phyloP scores from a whole-genome alignment of 2,888 invertebrate species.

The Ennomos fuscantarius region DNA sequence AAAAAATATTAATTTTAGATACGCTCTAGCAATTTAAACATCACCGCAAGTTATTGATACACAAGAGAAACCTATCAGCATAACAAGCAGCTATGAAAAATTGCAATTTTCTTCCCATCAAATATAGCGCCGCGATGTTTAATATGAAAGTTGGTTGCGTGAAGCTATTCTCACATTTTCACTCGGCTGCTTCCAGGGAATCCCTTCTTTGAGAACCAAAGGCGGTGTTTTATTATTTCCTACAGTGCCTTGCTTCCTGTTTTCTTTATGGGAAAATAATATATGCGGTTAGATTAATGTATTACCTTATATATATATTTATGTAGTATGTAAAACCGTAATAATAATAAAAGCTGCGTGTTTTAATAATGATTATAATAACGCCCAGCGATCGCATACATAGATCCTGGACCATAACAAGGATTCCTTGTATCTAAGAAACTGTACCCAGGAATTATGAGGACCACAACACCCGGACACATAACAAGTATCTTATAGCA shows the following conservation, averaged over 20 bases:
- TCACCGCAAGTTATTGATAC: slow-evolving; percentile 14
- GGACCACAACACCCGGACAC: too few relatives aligned
- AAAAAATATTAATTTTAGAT: too few relatives aligned
- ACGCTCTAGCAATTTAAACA: neutral
- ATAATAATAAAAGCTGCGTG: too few relatives aligned
- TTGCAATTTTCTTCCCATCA: slow-evolving; percentile 32
- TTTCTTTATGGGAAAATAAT: slow-evolving; percentile 22
- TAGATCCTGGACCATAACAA: too few relatives aligned
- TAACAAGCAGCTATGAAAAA: slow-evolving; percentile 26
- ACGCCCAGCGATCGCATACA: too few relatives aligned
- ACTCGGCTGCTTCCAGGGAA: slow-evolving; percentile 32
- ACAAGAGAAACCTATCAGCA: slow-evolving; percentile 22
- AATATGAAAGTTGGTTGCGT: slow-evolving; percentile 22
- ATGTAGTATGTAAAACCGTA: too few relatives aligned
- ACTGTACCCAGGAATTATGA: too few relatives aligned
- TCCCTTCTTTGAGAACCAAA: slow-evolving; percentile 37
- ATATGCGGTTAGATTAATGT: slow-evolving; percentile 1
- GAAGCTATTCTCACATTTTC: slow-evolving; percentile 30
- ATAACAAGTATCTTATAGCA: too few relatives aligned
- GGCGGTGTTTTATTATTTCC: slow-evolving; percentile 54
- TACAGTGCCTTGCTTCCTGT: slow-evolving; percentile 32
- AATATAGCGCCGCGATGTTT: slow-evolving; percentile 20
- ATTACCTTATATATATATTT: neutral
- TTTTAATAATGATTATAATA: too few relatives aligned
- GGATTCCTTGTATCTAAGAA: too few relatives aligned